These are phyloP conservation scores for Philypnodon macrostomus DNA, from an alignment of 2,797 vertebrate genomes.

Conservation along the genomic window DNA sequence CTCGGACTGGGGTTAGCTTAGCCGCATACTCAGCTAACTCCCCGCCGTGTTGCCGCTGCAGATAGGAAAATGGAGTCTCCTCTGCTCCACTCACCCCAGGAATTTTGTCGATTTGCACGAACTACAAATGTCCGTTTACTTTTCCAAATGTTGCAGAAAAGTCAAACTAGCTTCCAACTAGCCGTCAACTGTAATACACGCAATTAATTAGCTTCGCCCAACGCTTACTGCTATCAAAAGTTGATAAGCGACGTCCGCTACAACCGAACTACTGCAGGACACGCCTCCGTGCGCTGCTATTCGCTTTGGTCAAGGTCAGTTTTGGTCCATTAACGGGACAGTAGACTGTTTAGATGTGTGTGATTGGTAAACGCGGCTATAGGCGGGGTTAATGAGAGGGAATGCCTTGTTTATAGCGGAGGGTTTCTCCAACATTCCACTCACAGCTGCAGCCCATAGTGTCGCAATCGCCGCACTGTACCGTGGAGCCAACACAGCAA, in stretches of 20 bases:
- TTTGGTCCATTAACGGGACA: conserved; percentile 13
- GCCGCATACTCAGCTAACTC: conserved; percentile 51
- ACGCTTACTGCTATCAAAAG: conserved; percentile 61
- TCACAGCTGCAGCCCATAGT: too few species aligned
- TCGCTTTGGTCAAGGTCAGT: conserved; percentile 44
- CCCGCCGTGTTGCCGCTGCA: conserved; percentile 46
- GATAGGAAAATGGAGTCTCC: conserved; percentile 57
- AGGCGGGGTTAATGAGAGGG: conserved; percentile 4
- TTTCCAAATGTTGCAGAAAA: too few species aligned
- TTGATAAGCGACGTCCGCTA: conserved; percentile 58
- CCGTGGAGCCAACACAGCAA: too few species aligned
- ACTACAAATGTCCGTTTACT: not conserved
- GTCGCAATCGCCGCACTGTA: too few species aligned
- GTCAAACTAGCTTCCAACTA: not conserved
- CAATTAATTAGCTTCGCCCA: conserved; percentile 43
- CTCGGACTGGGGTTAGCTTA: conserved; percentile 59
- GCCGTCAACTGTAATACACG: conserved; percentile 1
- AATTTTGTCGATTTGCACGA: conserved; percentile 19
- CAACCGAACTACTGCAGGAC: conserved; percentile 56
- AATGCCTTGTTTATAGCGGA: conserved; percentile 20
- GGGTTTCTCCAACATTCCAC: not conserved
- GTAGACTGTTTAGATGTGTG: accelerated
- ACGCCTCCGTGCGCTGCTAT: conserved; percentile 51
- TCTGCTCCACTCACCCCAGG: conserved; percentile 1
- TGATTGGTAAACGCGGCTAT: conserved; percentile 35